Evolutionary conservation across 2,113 vertebrate species (phyloP).

Genomic region (Oxyura jamaicensis): DNA sequence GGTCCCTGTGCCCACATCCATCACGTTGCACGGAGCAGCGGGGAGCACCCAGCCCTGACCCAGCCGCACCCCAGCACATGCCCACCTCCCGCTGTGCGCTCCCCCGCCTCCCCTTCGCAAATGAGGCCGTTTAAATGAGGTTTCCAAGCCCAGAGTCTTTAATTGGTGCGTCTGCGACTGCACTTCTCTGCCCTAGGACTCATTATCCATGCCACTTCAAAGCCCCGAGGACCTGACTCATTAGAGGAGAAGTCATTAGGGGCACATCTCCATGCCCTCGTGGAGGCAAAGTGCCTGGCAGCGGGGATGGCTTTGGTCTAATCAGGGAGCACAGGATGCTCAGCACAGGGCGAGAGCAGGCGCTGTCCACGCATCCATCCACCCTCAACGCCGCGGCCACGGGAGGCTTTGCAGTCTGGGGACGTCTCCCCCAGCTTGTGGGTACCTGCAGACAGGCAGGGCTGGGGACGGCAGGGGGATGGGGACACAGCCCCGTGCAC

Average conservation of each 20-base stretch:
- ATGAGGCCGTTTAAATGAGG: not conserved
- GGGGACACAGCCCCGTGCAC: not conserved
- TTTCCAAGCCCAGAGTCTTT: not conserved
- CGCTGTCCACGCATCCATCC: accelerated
- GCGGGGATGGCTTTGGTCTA: not conserved
- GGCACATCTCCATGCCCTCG: not conserved
- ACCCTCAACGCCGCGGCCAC: not conserved
- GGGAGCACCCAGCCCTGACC: not conserved
- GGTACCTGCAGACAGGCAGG: not conserved
- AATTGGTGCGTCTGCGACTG: not conserved
- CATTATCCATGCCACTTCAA: not conserved
- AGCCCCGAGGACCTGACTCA: not conserved
- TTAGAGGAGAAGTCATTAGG: not conserved
- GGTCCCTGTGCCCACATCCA: not conserved
- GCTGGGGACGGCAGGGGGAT: accelerated
- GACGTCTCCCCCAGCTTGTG: not conserved
- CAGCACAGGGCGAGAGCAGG: not conserved
- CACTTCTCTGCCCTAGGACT: not conserved
- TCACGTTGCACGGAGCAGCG: not conserved
- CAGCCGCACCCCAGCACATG: not conserved
- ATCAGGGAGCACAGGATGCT: accelerated
- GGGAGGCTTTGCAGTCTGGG: not conserved
- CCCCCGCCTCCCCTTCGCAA: not conserved
- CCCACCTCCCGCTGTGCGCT: not conserved
- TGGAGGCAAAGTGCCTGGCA: not conserved